phyloP scores from a whole-genome alignment of 2,797 vertebrate species.

The Notamacropus eugenii region DNA sequence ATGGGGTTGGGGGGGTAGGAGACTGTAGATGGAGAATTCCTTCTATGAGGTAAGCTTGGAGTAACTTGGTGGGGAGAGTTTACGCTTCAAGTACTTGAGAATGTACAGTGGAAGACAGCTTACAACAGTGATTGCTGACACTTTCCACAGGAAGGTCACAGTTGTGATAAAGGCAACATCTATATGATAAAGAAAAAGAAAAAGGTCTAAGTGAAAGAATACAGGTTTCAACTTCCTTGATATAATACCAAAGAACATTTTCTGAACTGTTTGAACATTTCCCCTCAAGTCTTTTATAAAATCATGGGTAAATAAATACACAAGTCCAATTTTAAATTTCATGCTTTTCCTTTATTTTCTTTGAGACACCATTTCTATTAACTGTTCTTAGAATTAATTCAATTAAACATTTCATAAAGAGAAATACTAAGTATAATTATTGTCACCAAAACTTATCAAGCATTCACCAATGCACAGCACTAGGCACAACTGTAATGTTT shows the following conservation, averaged over 20 bases:
- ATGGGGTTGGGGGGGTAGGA: conserved; percentile 49
- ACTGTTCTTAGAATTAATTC: background rate
- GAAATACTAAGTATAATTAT: background rate
- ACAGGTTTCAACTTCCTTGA: conserved; percentile 24
- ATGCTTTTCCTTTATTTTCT: background rate
- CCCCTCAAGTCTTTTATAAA: background rate
- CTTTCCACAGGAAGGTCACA: conserved; percentile 97
- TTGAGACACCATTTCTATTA: background rate
- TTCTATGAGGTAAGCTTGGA: conserved; percentile 95
- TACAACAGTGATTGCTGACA: conserved; percentile 95
- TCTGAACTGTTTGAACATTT: background rate
- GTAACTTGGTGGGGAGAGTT: conserved; percentile 98
- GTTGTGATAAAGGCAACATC: conserved; percentile 96
- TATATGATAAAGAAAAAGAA: conserved; percentile 78
- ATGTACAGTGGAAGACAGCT: conserved; percentile 99
- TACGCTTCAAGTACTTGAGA: conserved; percentile 97
- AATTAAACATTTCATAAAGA: background rate
- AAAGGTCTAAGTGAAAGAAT: background rate
- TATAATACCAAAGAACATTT: background rate
- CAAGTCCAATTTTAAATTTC: background rate
- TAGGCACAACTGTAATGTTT: background rate
- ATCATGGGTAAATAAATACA: background rate
- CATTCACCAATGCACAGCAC: background rate
- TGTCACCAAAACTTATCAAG: background rate
- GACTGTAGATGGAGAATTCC: conserved; percentile 48